These are phyloP conservation scores for Chloebia gouldiae DNA, from an alignment of 2,113 vertebrate genomes.

Conservation along the genomic window DNA sequence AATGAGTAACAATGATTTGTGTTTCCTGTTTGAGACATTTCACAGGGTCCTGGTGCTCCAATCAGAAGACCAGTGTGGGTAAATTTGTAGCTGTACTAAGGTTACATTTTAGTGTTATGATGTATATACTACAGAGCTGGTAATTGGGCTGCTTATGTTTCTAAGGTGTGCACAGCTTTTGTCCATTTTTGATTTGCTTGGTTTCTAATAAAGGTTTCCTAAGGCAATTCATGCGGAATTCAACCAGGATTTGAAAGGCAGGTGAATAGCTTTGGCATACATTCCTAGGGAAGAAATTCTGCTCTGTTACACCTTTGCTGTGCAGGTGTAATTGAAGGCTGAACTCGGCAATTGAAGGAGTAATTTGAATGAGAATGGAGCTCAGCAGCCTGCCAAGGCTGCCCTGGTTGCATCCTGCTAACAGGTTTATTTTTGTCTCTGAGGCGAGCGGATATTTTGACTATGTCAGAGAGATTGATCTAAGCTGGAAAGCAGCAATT, in stretches of 20 bases:
- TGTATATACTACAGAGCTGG: not conserved
- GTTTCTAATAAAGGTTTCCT: constrained; percentile 13
- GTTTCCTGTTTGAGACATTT: not conserved
- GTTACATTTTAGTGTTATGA: not conserved
- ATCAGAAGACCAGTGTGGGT: not conserved
- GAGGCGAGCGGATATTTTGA: not conserved
- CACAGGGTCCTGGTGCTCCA: not conserved
- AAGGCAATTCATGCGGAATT: not conserved
- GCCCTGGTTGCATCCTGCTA: not conserved
- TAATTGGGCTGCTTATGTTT: not conserved
- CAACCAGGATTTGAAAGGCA: not conserved
- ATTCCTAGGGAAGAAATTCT: not conserved
- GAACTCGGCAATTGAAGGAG: not conserved
- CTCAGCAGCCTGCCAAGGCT: not conserved
- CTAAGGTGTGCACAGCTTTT: not conserved
- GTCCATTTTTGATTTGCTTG: not conserved
- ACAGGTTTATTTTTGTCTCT: constrained; percentile 41
- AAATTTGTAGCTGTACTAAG: not conserved
- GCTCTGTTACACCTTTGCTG: not conserved
- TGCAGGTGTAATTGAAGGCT: constrained; percentile 34
- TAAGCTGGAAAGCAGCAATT: constrained; percentile 7
- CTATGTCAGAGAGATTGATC: not conserved
- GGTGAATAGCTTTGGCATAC: not conserved
- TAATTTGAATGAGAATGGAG: constrained; percentile 24
- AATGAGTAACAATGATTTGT: not conserved